Conservation (phyloP, 2,113 vertebrate species). For the Saguinus imperator region DNA sequence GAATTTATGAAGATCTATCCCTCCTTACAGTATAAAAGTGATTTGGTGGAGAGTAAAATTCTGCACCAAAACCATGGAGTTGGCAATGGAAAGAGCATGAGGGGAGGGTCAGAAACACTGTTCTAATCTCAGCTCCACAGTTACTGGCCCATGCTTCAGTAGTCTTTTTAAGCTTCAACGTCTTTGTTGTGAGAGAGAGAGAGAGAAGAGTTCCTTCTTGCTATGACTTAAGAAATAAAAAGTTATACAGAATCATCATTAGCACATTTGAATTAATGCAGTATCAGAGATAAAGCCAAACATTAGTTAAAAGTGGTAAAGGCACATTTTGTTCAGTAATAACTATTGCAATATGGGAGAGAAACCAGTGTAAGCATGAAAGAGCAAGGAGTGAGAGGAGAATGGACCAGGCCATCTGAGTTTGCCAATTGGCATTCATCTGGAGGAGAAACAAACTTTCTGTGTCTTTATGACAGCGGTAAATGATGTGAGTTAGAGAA, state of each 20-base stretch:
- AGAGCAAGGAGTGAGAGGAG: background rate
- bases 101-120: background rate
- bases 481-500: background rate
- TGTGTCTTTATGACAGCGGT: background rate
- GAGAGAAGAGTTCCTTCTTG: background rate
- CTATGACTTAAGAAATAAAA: background rate
- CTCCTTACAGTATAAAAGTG: background rate
- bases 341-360: background rate
- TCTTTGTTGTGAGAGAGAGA: conserved; percentile 5
- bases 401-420: background rate
- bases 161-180: background rate
- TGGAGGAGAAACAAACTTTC: background rate
- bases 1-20: background rate
- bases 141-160: background rate
- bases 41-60: background rate
- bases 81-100: background rate
- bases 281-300: background rate
- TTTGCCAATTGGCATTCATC: background rate
- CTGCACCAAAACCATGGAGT: background rate
- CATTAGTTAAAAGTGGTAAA: background rate
- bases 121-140: background rate
- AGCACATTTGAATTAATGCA: background rate
- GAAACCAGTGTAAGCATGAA: background rate
- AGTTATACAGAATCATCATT: background rate
- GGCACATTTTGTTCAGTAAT: background rate